Conservation (phyloP, 2,113 vertebrate species). For the Progne subis region DNA sequence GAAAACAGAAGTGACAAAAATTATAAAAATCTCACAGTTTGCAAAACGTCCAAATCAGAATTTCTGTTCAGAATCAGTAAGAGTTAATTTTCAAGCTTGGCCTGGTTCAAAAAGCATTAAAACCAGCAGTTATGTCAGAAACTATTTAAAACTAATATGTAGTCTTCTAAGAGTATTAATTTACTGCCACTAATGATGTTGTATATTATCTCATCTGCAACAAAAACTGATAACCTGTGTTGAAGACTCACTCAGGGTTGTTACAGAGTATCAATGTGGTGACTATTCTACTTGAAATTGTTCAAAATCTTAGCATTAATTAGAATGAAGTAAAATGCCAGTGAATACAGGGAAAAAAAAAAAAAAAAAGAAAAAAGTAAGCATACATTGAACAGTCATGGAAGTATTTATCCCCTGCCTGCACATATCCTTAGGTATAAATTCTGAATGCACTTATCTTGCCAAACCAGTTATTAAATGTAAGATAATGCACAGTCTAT, state of each 20-base stretch:
- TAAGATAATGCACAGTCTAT: not conserved
- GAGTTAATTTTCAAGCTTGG: not conserved
- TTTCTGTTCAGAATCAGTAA: not conserved
- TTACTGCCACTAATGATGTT: not conserved
- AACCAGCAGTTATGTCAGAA: not conserved
- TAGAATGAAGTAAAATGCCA: not conserved
- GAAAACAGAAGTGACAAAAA: not conserved
- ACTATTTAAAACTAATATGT: not conserved
- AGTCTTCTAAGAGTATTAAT: not conserved
- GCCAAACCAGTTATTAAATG: not conserved
- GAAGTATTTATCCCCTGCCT: not conserved
- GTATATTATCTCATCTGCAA: not conserved
- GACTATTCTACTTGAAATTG: not conserved
- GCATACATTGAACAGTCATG: not conserved
- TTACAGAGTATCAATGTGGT: not conserved
- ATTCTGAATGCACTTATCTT: not conserved
- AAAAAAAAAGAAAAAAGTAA: not conserved
- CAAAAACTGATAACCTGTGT: not conserved
- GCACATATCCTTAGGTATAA: not conserved
- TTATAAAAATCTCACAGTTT: not conserved
- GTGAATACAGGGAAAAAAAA: not conserved
- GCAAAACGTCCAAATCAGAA: not conserved
- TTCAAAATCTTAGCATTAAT: not conserved
- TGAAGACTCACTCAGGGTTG: not conserved
- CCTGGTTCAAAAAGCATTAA: not conserved